A percentile compares a stretch with the other conserved stretches of the same genome.
Evolutionary conservation across 2,888 invertebrate genomes (phyloP).

Genomic region (Nomada hirtipes): DNA sequence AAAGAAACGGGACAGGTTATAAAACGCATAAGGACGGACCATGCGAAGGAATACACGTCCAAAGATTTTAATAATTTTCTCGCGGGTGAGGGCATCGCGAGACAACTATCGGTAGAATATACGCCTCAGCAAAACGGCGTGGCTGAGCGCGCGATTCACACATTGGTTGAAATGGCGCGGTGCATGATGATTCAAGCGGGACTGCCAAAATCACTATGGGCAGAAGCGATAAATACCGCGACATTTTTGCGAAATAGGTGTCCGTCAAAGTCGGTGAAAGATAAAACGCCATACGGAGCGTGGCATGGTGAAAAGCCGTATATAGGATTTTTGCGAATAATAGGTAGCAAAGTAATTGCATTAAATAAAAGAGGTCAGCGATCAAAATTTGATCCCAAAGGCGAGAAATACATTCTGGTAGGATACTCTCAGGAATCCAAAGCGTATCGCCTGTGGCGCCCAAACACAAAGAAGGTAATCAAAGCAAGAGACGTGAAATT

Average conservation of each 20-base stretch:
- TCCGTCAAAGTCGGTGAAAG: neutral
- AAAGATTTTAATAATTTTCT: no score
- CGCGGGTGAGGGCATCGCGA: no score
- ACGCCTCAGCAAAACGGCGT: constrained; percentile 75
- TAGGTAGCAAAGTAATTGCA: neutral
- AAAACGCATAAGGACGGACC: no score
- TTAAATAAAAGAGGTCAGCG: neutral
- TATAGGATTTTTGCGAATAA: neutral
- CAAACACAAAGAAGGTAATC: neutral
- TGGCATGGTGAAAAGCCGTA: neutral
- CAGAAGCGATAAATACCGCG: neutral
- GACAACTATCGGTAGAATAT: constrained; percentile 53
- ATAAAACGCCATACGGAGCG: neutral
- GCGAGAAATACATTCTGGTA: neutral
- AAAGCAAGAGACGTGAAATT: neutral
- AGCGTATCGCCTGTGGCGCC: neutral
- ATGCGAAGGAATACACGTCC: no score
- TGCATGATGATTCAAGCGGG: constrained; percentile 36
- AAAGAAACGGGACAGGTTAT: no score
- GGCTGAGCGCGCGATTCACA: constrained; percentile 73
- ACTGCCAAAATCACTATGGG: neutral
- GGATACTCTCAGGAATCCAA: neutral
- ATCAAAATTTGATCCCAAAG: neutral
- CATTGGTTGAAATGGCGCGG: constrained; percentile 71
- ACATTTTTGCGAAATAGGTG: neutral